Evolutionary conservation across 2,797 vertebrate genomes (phyloP), one percentile per base, ranked within the genome.

Genomic region (Rhadinocentrus ornatus): DNA sequence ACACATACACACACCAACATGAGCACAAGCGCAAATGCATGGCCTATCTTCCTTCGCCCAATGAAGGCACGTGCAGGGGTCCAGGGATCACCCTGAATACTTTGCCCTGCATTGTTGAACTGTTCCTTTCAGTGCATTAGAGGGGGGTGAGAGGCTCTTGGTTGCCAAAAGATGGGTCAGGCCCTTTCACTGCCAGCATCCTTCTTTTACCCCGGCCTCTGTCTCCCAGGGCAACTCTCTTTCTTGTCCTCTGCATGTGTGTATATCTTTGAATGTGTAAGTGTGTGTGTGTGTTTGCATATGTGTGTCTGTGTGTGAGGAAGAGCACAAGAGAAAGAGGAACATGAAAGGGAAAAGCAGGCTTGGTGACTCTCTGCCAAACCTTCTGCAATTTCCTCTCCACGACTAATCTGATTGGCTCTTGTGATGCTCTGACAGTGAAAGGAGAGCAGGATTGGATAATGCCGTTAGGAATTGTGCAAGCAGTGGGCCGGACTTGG

Each of bases 21-120:
- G 41, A 72, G 61, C 75, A 68, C 68, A 71, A 54, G 69, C 73
- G 74, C 81, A 82, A 78, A 77, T 76, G 69, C 69, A 46, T 53
- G 27, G 59, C 62, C 75, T 78, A 50, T 83, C 84, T 73, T 29
- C 80, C 71, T 70, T 76, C 62, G 61, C 63, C 75, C 64, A 66
- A 67, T 79, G 83, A 82, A 87, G 92, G 89, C 92, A 92, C 92
- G 92, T 93, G 92, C 91, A 91, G 90, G 92, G 92, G 92, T 93
- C 90, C 92, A 88, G 89, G 91, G 92, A 93, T 92, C 92, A 91
- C 92, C 87, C 91, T 91, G 91, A 92, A 93, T 93, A 90, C 91
- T 93, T 93, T 92, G 91, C 91, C 90, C 86, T 59, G 80, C 79
- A 90, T 93, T 91, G 91, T 92, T 71, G 55, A 58, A 82, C 78